Percentiles rank a stretch among this genome's conserved stretches.
Conservation (phyloP, 1,140 invertebrate genomes). For the Pararge aegeria region DNA sequence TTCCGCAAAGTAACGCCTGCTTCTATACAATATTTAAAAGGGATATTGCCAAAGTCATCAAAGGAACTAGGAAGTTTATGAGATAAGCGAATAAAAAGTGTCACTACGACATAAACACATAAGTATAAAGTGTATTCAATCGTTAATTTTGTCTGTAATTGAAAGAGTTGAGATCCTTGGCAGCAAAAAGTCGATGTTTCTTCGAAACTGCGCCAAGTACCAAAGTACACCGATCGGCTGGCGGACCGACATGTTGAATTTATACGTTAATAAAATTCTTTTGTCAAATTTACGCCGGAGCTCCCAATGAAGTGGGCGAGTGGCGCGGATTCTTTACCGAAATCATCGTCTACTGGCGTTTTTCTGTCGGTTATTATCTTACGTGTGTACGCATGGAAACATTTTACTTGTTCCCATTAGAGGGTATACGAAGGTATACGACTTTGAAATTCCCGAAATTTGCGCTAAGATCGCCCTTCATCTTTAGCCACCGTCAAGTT, state of each 20-base stretch:
- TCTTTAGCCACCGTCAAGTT: background rate
- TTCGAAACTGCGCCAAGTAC: constrained; percentile 54
- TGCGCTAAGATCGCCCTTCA: constrained; percentile 10
- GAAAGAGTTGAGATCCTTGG: constrained; percentile 60
- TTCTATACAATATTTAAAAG: too few species aligned
- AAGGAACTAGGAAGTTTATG: background rate
- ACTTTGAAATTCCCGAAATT: constrained; percentile 29
- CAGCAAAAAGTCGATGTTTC: constrained; percentile 67
- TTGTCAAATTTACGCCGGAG: constrained; percentile 72
- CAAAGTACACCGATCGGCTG: constrained; percentile 60
- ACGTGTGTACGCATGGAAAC: constrained; percentile 38
- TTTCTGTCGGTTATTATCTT: constrained; percentile 67
- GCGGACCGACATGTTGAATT: constrained; percentile 54
- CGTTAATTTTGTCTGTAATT: constrained; percentile 76
- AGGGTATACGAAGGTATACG: constrained; percentile 16
- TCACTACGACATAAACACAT: constrained; percentile 24
- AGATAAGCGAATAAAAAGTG: background rate
- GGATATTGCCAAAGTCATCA: too few species aligned
- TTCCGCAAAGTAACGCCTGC: too few species aligned
- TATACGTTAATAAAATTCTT: constrained; percentile 77
- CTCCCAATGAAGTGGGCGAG: constrained; percentile 57
- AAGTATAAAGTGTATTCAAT: constrained; percentile 71
- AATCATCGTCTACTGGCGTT: constrained; percentile 60
- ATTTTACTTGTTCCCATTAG: constrained; percentile 35
- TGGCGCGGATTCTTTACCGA: constrained; percentile 63